Evolutionary conservation across 1,140 invertebrate species (phyloP).

Genomic region (Leptinotarsa undecemlineata): DNA sequence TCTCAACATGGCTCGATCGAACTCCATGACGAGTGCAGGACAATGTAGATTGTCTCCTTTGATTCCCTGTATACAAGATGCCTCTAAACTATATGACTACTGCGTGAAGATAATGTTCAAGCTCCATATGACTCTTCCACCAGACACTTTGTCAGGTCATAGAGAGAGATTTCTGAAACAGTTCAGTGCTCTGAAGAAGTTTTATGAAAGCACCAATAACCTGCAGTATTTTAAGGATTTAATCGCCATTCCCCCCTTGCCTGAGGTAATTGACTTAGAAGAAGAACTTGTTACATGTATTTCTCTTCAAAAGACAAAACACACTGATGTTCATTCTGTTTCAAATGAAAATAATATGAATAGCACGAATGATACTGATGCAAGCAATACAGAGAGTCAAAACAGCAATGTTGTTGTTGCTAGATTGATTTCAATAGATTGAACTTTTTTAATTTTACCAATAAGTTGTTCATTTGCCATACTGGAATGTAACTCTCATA

Average conservation of each 20-base stretch:
- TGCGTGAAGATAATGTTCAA: slow-evolving; percentile 95
- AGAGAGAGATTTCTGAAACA: slow-evolving; percentile 88
- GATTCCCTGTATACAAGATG: slow-evolving; percentile 97
- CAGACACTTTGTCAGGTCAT: slow-evolving; percentile 90
- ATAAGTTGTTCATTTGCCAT: not conserved
- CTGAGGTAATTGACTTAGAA: slow-evolving; percentile 67
- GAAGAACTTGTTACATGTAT: slow-evolving; percentile 19
- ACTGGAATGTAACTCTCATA: not conserved
- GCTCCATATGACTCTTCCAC: slow-evolving; percentile 86
- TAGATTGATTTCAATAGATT: not conserved
- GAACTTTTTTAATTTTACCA: not conserved
- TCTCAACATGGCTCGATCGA: slow-evolving; percentile 88
- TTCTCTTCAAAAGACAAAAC: not conserved
- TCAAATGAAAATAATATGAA: not conserved
- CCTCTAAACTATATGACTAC: slow-evolving; percentile 94
- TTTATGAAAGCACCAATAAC: slow-evolving; percentile 91
- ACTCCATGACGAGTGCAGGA: slow-evolving; percentile 95
- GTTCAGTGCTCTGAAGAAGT: slow-evolving; percentile 86
- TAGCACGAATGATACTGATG: not conserved
- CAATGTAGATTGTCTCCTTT: slow-evolving; percentile 95
- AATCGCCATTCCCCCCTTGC: slow-evolving; percentile 89
- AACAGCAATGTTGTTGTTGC: not conserved
- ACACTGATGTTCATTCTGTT: not conserved
- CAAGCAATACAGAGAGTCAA: not conserved
- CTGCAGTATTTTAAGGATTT: slow-evolving; percentile 98